Evolutionary conservation across 1,140 invertebrate genomes (phyloP).

Genomic region (Gonatopus flavifemur): DNA sequence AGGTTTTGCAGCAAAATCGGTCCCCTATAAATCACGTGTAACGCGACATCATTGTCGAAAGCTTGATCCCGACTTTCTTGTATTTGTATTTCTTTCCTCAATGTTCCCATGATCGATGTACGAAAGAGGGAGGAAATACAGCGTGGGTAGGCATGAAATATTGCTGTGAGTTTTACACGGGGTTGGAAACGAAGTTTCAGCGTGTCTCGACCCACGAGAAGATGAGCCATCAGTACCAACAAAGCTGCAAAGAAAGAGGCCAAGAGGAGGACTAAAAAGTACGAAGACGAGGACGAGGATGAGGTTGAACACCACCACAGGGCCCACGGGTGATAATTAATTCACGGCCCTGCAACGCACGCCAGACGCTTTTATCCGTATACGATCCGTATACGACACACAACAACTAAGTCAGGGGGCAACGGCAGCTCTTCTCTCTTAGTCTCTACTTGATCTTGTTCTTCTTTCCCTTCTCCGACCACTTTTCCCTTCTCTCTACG

Average conservation of each 20-base stretch:
- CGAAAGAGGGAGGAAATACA: too few relatives aligned
- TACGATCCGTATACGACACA: conserved; percentile 18
- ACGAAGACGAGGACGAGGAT: too few relatives aligned
- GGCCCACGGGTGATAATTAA: conserved; percentile 40
- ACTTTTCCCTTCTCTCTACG: background rate
- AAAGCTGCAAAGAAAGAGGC: too few relatives aligned
- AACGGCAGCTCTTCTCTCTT: conserved; percentile 8
- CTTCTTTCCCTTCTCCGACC: background rate
- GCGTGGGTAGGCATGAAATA: conserved; percentile 46
- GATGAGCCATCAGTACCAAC: conserved; percentile 13
- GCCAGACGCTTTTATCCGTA: conserved; percentile 24
- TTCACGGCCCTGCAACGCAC: conserved; percentile 31
- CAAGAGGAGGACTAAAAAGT: conserved; percentile 25
- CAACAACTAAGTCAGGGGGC: too few relatives aligned
- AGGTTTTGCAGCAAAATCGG: too few relatives aligned
- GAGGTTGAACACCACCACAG: too few relatives aligned
- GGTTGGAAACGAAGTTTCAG: conserved; percentile 20
- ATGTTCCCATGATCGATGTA: too few relatives aligned
- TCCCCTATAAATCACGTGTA: too few relatives aligned
- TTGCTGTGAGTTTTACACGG: conserved; percentile 35
- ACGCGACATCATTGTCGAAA: too few relatives aligned
- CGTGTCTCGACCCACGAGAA: conserved; percentile 1
- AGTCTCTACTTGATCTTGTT: background rate
- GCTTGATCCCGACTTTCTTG: too few relatives aligned
- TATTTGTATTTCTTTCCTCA: too few relatives aligned